Evolutionary conservation across 2,888 invertebrate species (phyloP), one percentile per base, ranked within the genome.

Genomic region (Patella depressa): DNA sequence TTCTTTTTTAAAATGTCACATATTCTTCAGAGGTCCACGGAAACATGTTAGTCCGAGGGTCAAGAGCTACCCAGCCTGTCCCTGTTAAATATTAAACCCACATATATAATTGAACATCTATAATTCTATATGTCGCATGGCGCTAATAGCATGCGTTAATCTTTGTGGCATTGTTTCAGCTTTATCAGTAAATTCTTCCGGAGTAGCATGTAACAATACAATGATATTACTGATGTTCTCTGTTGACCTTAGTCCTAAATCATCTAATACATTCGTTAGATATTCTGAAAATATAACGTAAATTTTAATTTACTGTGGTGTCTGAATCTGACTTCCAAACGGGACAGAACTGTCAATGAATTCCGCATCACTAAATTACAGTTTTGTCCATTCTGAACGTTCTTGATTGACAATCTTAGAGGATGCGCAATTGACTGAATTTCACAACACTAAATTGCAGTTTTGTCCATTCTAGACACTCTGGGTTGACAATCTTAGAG

Each of bases 201-300:
- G 92, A 3, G 94, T 92, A 53, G 95, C 92, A 89, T 95, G 94
- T 70, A 96, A 92, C 76, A 96, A 91, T 14, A 92, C 92, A n/a
- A 94, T 93, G 80, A 96, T 93, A 86, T 95, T 95, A 75, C 93
- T 93, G 74, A 96, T 90, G 81, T 94, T 94, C 71, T 95, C 94
- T 0, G 94, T 94, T n/a, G 95, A 92, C 2, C 93, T 91, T 45
- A 96, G 92, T 2, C 96, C 96, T 45, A 96, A 92, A 90, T 96
- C 96, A 88, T 96, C 96, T 19, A 96, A 91, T 1, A 96, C 95
- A 89, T 95, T 96, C 17, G 94, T 95, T 78, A 96, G 92, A 89
- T 96, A 96, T 91, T 95, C 96, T 95, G 90, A 59, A 91, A 90
- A 53, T 2, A 77, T 71, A 75, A 45, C 7, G 45, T 45, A 45